These are phyloP conservation scores for Dromococcyx pavoninus DNA, from an alignment of 2,797 vertebrate genomes.

Conservation along the genomic window DNA sequence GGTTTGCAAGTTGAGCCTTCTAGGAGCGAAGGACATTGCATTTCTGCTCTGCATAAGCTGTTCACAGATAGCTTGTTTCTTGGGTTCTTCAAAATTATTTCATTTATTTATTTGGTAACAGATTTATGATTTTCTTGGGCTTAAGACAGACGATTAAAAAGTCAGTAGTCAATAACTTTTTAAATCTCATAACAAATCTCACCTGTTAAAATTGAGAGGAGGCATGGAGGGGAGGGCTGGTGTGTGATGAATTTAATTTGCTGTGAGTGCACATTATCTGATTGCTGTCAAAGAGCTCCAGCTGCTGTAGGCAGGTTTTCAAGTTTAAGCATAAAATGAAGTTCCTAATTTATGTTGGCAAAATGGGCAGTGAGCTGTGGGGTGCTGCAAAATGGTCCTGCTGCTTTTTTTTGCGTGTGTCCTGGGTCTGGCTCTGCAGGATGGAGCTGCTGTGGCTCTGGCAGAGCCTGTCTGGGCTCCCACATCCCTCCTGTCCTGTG, in stretches of 20 bases:
- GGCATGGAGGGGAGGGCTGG: not conserved
- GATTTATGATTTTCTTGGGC: not conserved
- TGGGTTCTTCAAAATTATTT: not conserved
- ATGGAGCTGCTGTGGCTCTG: not conserved
- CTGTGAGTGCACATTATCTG: accelerated
- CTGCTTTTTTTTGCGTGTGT: accelerated
- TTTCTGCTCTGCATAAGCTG: not conserved
- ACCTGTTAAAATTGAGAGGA: not conserved
- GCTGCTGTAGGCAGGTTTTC: not conserved
- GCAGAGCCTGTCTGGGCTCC: not conserved
- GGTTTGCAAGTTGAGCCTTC: not conserved
- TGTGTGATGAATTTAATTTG: not conserved
- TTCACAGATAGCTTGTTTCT: not conserved
- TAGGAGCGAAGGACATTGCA: not conserved
- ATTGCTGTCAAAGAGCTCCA: not conserved
- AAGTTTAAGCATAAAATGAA: not conserved
- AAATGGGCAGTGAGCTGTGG: accelerated
- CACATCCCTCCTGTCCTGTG: accelerated
- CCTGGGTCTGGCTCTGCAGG: not conserved
- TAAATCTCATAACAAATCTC: not conserved
- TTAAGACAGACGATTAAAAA: not conserved
- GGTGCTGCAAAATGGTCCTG: accelerated
- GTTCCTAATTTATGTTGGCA: accelerated
- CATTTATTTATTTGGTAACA: not conserved
- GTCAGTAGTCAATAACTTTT: not conserved